Percentiles rank a stretch among this genome's conserved stretches.
phyloP scores from a whole-genome alignment of 2,888 invertebrate genomes.

The Rhogogaster chlorosoma region DNA sequence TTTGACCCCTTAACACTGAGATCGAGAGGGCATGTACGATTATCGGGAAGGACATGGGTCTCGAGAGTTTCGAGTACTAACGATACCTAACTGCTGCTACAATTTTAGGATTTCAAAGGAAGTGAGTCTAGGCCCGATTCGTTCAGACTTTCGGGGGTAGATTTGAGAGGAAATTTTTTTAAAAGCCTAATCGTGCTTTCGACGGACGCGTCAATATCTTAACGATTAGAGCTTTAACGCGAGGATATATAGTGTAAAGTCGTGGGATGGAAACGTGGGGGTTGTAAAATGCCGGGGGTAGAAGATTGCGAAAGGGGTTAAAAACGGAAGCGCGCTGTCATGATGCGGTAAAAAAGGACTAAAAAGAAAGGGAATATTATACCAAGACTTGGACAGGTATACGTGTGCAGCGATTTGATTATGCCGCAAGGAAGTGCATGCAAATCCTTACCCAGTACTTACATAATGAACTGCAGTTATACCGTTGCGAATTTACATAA shows the following conservation, averaged over 20 bases:
- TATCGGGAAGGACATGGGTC: not conserved
- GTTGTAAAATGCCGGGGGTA: not conserved
- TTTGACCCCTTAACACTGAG: slow-evolving; percentile 26
- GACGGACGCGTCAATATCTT: slow-evolving; percentile 29
- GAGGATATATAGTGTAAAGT: not conserved
- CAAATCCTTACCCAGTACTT: slow-evolving; percentile 66
- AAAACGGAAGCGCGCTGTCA: slow-evolving; percentile 43
- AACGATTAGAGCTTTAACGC: slow-evolving; percentile 29
- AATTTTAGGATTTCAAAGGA: not conserved
- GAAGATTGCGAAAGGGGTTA: slow-evolving; percentile 11
- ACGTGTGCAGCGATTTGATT: not conserved
- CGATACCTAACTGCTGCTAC: not conserved
- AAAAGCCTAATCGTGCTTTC: slow-evolving; percentile 22
- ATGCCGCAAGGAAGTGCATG: slow-evolving; percentile 70
- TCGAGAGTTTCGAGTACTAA: not conserved
- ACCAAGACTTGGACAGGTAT: not conserved
- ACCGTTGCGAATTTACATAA: slow-evolving; percentile 46
- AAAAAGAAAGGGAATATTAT: slow-evolving; percentile 19
- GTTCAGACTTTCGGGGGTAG: not conserved
- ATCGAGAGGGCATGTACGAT: not conserved
- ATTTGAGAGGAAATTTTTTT: not conserved
- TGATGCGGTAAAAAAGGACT: slow-evolving; percentile 47
- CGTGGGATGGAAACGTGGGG: slow-evolving; percentile 7
- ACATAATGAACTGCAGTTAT: slow-evolving; percentile 30
- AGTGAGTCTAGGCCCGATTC: not conserved